Percentiles rank a stretch among this genome's conserved stretches.
These are phyloP conservation scores for Pelecanoides urinatrix DNA, from an alignment of 2,113 vertebrate genomes.

Conservation along the genomic window DNA sequence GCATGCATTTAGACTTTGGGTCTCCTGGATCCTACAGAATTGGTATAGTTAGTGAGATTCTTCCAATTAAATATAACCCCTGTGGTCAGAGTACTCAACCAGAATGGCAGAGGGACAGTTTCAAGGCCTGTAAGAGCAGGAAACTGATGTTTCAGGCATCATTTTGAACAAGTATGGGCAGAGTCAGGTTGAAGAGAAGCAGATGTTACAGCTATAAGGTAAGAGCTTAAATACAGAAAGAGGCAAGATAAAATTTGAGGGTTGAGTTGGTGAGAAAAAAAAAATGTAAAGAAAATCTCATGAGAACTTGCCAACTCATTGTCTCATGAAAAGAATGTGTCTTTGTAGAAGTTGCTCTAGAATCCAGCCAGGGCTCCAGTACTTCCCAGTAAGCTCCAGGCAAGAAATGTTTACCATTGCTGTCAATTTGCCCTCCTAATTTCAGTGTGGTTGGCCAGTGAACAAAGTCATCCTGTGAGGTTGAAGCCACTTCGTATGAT, in stretches of 20 bases:
- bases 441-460: background rate
- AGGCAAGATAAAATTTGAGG: background rate
- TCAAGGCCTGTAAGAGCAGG: background rate
- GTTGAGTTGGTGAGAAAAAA: background rate
- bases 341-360: background rate
- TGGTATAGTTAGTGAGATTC: background rate
- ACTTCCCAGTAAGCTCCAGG: background rate
- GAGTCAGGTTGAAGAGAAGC: background rate
- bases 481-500: background rate
- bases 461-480: background rate
- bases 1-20: background rate
- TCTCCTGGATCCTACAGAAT: background rate
- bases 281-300: background rate
- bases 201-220: background rate
- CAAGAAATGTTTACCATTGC: background rate
- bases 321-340: accelerated
- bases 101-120: background rate
- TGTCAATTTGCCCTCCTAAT: background rate
- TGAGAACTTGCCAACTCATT: background rate
- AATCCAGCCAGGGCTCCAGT: background rate
- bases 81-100: accelerated
- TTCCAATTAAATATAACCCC: background rate
- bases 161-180: background rate
- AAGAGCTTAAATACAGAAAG: background rate
- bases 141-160: background rate